Evolutionary conservation across 2,888 invertebrate species (phyloP), one percentile per base, ranked within the genome.

Genomic region (Pachydiplax longipennis): DNA sequence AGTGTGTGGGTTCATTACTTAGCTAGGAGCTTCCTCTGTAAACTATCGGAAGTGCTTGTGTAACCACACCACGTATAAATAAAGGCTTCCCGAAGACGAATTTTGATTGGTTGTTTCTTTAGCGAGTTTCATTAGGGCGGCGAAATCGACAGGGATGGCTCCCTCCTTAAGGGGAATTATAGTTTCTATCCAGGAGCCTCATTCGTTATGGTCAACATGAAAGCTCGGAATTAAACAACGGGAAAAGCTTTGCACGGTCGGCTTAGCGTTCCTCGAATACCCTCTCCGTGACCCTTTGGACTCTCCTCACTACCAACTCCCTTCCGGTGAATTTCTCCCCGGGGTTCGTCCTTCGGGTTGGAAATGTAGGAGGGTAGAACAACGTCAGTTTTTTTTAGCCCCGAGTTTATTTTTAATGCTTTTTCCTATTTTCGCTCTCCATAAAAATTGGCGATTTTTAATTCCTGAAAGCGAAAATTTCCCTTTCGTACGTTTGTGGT

Each of bases 151-250:
- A 61, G 37, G 53, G 31, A 83, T 25, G 48, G n/a, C 31, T 73
- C 73, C 73, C 31, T 73, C 73, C 61, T 61, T 18, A 18, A 15
- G 61, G 87, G 22, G 87, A 61, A 53, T 35, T 87, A 35, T 15
- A 25, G 53, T 61, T 61, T 22, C 61, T 31, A 61, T 22, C 87
- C 25, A 61, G 37, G 37, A 61, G 37, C 61, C 58, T 58, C 87
- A 87, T 87, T 58, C 87, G 87, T 87, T 87, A 87, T 5, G 87
- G 87, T 8, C 37, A 61, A 87, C 35, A 58, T 58, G 87, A 87
- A 35, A 87, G 58, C 58, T 37, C 25, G 37, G 58, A 35, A 35
- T 87, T 61, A 22, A 61, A 35, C 58, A 31, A 61, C 87, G 37
- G 87, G n/a, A 87, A 87, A 73, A 73, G 73, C 73, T 73, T 53